A percentile compares a stretch with the other conserved stretches of the same genome.
Conservation (phyloP, 1,140 invertebrate species). For the Trichomalopsis sarcophagae region DNA sequence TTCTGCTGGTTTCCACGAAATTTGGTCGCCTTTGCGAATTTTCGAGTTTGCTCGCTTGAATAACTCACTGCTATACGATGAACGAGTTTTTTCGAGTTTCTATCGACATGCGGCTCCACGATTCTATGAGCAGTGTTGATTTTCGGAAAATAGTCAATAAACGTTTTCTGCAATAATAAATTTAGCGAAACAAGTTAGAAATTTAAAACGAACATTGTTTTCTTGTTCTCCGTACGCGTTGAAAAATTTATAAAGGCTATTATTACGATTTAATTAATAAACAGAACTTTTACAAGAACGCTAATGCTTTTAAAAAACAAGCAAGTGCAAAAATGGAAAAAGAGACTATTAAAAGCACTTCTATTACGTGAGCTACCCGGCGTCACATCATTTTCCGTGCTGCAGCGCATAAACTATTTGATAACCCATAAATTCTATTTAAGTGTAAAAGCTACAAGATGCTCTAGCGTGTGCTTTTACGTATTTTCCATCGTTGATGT, state of each 20-base stretch:
- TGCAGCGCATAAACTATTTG: constrained; percentile 28
- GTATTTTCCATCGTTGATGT: neutral
- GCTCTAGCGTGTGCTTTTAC: neutral
- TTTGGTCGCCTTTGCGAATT: neutral
- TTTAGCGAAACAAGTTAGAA: neutral
- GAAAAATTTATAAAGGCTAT: no score
- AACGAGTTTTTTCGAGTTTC: no score
- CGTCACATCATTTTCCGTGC: constrained; percentile 24
- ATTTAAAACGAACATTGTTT: neutral
- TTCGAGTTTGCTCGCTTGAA: neutral
- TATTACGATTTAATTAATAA: neutral
- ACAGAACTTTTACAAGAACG: neutral
- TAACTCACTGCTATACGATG: neutral
- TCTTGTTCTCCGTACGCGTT: neutral
- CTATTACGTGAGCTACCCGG: neutral
- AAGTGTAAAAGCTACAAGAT: neutral
- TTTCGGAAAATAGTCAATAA: no score
- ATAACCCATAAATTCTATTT: constrained; percentile 33
- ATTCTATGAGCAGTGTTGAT: no score
- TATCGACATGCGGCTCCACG: no score
- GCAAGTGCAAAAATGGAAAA: neutral
- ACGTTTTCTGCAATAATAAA: no score
- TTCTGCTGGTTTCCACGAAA: neutral
- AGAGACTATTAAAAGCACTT: constrained; percentile 16
- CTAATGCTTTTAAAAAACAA: neutral